Percentiles rank a stretch among this genome's conserved stretches.
Conservation (phyloP, 1,140 invertebrate genomes). For the Popillia japonica region DNA sequence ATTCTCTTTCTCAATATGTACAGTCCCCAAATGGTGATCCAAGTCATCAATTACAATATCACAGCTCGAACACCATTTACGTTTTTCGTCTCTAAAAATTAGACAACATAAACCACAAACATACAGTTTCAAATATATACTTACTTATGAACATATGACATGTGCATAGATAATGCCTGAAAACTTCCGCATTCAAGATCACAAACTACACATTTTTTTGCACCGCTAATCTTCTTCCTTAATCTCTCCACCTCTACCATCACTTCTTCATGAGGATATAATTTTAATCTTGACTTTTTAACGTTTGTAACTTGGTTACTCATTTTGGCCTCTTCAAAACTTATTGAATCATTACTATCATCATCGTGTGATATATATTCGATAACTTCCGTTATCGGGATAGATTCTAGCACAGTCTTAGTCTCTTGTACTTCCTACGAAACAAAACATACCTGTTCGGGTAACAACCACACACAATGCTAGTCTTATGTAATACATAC, state of each 20-base stretch:
- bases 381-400: neutral
- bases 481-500: neutral
- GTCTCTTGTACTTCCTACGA: neutral
- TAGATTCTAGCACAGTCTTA: neutral
- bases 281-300: constrained; percentile 31
- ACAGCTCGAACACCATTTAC: constrained; percentile 45
- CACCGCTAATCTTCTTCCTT: constrained; percentile 30
- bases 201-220: constrained; percentile 38
- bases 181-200: constrained; percentile 32
- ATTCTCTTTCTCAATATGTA: constrained; percentile 41
- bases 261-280: constrained; percentile 41
- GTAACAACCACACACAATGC: neutral
- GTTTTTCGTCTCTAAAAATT: constrained; percentile 41
- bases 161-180: constrained; percentile 41
- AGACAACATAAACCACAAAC: neutral
- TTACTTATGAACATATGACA: constrained; percentile 42
- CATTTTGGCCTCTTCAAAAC: neutral
- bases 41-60: constrained; percentile 41
- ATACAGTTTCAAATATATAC: neutral
- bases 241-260: constrained; percentile 37
- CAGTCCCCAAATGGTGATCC: neutral
- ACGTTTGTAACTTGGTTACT: constrained; percentile 10
- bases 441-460: neutral
- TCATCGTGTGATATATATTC: neutral
- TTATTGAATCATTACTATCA: neutral